phyloP scores from a whole-genome alignment of 1,140 invertebrate genomes.

The Anastrepha ludens region DNA sequence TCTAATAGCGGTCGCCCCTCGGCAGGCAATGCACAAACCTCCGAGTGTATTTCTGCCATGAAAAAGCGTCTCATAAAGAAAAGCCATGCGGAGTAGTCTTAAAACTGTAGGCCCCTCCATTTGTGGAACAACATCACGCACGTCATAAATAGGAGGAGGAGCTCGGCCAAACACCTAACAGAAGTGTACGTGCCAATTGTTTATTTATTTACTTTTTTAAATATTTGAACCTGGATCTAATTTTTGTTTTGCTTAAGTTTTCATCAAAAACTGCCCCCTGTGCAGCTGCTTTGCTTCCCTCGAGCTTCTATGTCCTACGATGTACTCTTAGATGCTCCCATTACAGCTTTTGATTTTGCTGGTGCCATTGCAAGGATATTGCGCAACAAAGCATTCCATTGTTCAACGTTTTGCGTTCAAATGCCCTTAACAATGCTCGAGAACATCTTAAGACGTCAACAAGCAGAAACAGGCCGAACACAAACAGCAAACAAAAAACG shows the following conservation, averaged over 20 bases:
- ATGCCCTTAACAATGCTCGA: slow-evolving; percentile 39
- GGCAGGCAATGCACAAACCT: too few relatives aligned
- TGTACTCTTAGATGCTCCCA: neutral
- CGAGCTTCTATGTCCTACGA: neutral
- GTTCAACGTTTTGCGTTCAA: slow-evolving; percentile 37
- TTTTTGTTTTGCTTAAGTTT: neutral
- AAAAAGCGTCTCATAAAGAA: too few relatives aligned
- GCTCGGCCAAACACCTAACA: too few relatives aligned
- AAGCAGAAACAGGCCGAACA: slow-evolving; percentile 23
- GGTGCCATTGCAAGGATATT: slow-evolving; percentile 28
- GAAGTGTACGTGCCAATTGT: too few relatives aligned
- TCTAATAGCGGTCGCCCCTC: too few relatives aligned
- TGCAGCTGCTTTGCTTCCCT: neutral
- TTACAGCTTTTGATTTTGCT: slow-evolving; percentile 3
- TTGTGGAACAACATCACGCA: too few relatives aligned
- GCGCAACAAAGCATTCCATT: slow-evolving; percentile 27
- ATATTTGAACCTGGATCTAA: too few relatives aligned
- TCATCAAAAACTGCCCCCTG: neutral
- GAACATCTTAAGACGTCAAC: slow-evolving; percentile 41
- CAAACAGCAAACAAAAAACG: slow-evolving; percentile 11
- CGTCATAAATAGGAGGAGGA: too few relatives aligned
- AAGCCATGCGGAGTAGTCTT: too few relatives aligned
- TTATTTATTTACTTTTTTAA: too few relatives aligned
- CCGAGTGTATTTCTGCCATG: too few relatives aligned
- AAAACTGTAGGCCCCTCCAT: too few relatives aligned